Base-by-base conservation (phyloP, 2,888 invertebrate genomes). In the Craniophora ligustri region DNA sequence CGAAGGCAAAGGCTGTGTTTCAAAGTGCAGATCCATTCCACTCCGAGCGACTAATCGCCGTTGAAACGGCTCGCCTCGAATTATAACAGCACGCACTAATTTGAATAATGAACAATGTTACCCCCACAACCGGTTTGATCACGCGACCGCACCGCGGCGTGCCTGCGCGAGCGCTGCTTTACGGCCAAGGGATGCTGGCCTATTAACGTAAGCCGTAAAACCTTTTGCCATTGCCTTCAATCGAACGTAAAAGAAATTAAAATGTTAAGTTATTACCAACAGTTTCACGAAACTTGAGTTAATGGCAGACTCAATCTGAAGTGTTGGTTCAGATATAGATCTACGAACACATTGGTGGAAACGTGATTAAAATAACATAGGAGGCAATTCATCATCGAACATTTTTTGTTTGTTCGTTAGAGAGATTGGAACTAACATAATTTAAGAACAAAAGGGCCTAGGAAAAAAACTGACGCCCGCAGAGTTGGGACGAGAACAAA, bases 31-130 rank as follows among this genome's bases (percentile, higher is more conserved):
- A 67, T 64, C 67, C 67, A 64, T 49, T 30, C 60, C 23, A 63
- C 55, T 55, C 42, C 48, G 53, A 67, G 60, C 66, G 67, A 63
- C 82, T 84, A 84, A 85, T 81, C 81, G 75, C 78, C 53, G 78
- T 71, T 78, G 72, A 76, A 85, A 82, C 75, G 80, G 83, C 80
- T 80, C 79, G 84, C 73, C 78, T 86, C 84, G 83, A 88, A 88
- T 87, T 87, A 88, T 87, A 89, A 84, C 88, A 89, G 82, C 88
- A 86, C 85, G 88, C 85, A 88, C 86, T 89, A 89, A 91, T 91
- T 91, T 91, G 87, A 91, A 91, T 91, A 91, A 91, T 89, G 91
- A 88, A 91, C 88, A 88, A 87, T 89, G 89, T 89, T 87, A 85
- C 84, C 85, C 79, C 71, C 61, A 74, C 61, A 82, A 91, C 91